Percentiles rank a stretch among this genome's conserved stretches.
phyloP scores from a whole-genome alignment of 2,797 vertebrate species.

The Diceros bicornis region DNA sequence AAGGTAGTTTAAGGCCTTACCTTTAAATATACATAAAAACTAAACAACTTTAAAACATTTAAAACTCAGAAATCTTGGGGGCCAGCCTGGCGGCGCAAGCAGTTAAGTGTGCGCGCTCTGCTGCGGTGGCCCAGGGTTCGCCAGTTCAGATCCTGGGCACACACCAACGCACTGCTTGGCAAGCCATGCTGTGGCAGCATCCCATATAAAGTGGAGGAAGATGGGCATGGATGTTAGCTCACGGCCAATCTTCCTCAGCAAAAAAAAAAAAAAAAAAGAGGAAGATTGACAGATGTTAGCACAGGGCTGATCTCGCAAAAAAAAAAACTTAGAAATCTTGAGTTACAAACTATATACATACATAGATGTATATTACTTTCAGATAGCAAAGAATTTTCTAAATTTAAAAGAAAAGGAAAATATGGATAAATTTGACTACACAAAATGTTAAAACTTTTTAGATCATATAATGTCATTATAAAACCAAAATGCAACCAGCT shows the following conservation, averaged over 20 bases:
- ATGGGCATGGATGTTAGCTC: no score
- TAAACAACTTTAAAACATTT: background rate
- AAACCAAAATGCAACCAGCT: background rate
- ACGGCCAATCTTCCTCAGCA: no score
- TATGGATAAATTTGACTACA: background rate
- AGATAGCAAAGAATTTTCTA: slow-evolving; percentile 6
- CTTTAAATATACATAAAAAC: background rate
- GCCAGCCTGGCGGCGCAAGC: no score
- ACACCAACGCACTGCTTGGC: no score
- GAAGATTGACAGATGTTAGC: no score
- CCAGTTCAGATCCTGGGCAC: no score
- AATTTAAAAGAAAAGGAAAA: background rate
- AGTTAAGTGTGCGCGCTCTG: no score
- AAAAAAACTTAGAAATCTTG: background rate
- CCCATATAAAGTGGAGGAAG: no score
- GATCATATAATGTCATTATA: background rate
- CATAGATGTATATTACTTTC: background rate
- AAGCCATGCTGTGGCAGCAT: no score
- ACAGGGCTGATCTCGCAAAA: no score
- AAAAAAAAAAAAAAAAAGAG: no score
- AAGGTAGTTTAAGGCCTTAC: background rate
- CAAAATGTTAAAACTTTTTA: background rate
- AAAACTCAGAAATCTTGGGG: background rate
- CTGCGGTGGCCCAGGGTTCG: no score
- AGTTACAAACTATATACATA: background rate